Evolutionary conservation across 2,113 vertebrate genomes (phyloP), one percentile per base, ranked within the genome.

Genomic region (Melanerpes aurifrons): DNA sequence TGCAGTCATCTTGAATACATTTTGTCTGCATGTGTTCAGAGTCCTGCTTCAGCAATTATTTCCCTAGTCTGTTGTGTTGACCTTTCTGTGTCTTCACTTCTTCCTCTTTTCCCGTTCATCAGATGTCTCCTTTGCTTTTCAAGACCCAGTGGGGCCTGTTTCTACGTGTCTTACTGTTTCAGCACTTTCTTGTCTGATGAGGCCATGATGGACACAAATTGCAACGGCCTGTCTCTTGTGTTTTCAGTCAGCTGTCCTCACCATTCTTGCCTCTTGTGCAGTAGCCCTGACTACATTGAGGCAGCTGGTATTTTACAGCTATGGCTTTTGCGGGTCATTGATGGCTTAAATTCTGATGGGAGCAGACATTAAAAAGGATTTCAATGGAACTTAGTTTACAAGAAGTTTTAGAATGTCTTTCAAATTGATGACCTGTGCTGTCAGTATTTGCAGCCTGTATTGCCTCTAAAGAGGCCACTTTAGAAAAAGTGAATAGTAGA

Each of bases 221-320:
- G 37, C 37, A 50, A 0, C 37, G n/a, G 10, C 72, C 48, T 35
- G 10, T 69, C 47, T 72, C 37, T 47, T 68, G 18, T 73, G 47
- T 80, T 89, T 85, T 62, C 68, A 31, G 62, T 37, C 28, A 87
- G 1, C 22, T 45, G 47, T 43, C 35, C 73, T 82, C 2, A 0
- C 73, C 6, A 0, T 57, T 66, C 50, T 75, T 0, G 0, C 6
- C 18, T 61, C n/a, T 57, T 21, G 3, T 10, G 31, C 0, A 0
- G 37, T 53, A 53, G 12, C 25, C 31, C 9, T 8, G 54, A 20
- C 45, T 45, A 4, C 4, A 10, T 28, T 1, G 1, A 56, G 50
- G 26, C 47, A 86, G 40, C 21, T 53, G 57, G 9, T 70, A 24
- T 63, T 91, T 28, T 63, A 21, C 9, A 68, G 0, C 31, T 76